Evolutionary conservation across 2,888 invertebrate species (phyloP).

Genomic region (Pristionchus arcanus): DNA sequence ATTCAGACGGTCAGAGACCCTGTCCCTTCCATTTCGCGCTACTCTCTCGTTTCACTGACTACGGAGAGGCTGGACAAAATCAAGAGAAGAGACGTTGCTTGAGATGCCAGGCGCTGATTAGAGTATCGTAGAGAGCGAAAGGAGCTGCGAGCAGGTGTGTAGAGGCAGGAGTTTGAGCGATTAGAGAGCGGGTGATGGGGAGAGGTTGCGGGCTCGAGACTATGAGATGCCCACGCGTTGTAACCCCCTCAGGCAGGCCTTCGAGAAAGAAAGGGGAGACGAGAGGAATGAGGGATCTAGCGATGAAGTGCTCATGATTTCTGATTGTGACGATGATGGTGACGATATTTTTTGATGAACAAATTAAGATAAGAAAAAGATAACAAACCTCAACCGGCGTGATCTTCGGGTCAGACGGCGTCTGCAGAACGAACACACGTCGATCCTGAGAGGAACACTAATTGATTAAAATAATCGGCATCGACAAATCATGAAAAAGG

Average conservation of each 20-base stretch:
- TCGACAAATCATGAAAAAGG: no score
- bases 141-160: neutral
- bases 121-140: neutral
- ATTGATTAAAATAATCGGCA: no score
- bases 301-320: neutral
- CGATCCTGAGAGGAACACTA: no score
- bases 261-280: constrained; percentile 4
- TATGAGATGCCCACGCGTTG: neutral
- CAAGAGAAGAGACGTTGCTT: neutral
- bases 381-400: constrained; percentile 11
- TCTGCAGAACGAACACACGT: constrained; percentile 79
- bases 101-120: neutral
- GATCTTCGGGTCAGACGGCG: constrained; percentile 74
- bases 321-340: no score
- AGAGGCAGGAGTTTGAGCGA: constrained; percentile 4
- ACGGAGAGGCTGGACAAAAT: neutral
- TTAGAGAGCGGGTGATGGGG: neutral
- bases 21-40: no score
- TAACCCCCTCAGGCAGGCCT: constrained; percentile 32
- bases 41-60: no score
- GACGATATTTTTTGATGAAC: neutral
- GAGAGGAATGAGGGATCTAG: constrained; percentile 3
- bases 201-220: constrained; percentile 3
- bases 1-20: neutral
- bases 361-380: neutral